Evolutionary conservation across 2,113 vertebrate genomes (phyloP), one percentile per base, ranked within the genome.

Genomic region (Salvelinus namaycush): DNA sequence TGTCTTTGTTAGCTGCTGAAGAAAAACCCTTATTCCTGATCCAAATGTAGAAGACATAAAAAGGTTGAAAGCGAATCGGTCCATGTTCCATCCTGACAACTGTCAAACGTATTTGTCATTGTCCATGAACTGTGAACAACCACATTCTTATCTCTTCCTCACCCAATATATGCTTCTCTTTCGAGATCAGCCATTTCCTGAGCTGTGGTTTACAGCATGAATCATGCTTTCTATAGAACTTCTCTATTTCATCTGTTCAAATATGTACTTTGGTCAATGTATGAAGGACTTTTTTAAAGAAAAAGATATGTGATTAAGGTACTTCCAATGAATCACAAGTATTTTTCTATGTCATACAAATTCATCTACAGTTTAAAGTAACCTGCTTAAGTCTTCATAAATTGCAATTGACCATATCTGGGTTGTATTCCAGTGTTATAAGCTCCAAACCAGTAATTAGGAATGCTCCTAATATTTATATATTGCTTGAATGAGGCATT

Each of bases 151-250:
- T 67, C 76, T 76, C 74, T 75, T 48, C n/a, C n/a, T 24, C 26
- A 68, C 14, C 54, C 69, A 72, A 79, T 75, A 74, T 44, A 44
- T 44, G 39, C 39, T 11, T 44, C 39, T 89, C 88, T 90, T 90
- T 91, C 90, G 84, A 92, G 85, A 92, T 90, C 82, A 85, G 84
- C 86, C 86, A 31, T 86, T 92, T 93, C 92, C 92, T 92, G 92
- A 89, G 82, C 85, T 89, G 90, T 59, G 88, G 89, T 87, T 89
- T 86, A 73, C 82, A 89, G 83, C 83, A 83, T 83, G 64, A 87
- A 85, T 90, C 90, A 90, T 88, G 87, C 89, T 90, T 91, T 91
- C 87, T 90, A 88, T 87, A 74, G 62, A 59, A 91, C 89, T 90
- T 44, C 39, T 44, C 39, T 44, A 24, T 70, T 70, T 70, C 9